Conservation (phyloP, 2,888 invertebrate species). For the Ramazzottius varieornatus region DNA sequence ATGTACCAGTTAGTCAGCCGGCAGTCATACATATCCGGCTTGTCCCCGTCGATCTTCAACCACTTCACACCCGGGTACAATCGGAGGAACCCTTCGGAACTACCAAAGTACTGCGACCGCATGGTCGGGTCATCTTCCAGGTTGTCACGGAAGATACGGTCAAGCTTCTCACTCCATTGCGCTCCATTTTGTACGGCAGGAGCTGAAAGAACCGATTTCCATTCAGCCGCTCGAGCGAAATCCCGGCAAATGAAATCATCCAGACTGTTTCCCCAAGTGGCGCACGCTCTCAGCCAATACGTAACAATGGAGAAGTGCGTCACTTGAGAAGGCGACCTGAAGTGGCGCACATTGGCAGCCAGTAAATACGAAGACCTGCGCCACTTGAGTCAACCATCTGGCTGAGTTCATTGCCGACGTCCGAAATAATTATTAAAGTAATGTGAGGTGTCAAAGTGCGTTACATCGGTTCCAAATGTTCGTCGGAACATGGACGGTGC, state of each 20-base stretch:
- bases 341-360: too few relatives aligned
- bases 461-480: conserved; percentile 65
- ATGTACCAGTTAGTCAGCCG: conserved; percentile 36
- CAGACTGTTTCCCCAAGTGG: too few relatives aligned
- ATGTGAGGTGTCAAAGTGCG: too few relatives aligned
- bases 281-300: too few relatives aligned
- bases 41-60: background rate
- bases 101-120: conserved; percentile 93
- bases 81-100: conserved; percentile 64
- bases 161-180: conserved; percentile 62
- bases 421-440: too few relatives aligned
- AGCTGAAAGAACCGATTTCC: conserved; percentile 24
- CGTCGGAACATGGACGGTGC: conserved; percentile 74
- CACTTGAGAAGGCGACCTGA: background rate
- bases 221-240: too few relatives aligned
- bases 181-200: conserved; percentile 65
- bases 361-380: too few relatives aligned
- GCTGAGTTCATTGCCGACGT: too few relatives aligned
- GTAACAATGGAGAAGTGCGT: too few relatives aligned
- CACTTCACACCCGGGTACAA: conserved; percentile 52
- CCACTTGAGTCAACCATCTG: too few relatives aligned
- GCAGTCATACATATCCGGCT: background rate
- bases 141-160: conserved; percentile 55
- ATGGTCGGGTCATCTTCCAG: conserved; percentile 62
- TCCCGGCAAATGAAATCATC: background rate